Evolutionary conservation across 1,140 invertebrate species (phyloP).

Genomic region (Dryas iulia): DNA sequence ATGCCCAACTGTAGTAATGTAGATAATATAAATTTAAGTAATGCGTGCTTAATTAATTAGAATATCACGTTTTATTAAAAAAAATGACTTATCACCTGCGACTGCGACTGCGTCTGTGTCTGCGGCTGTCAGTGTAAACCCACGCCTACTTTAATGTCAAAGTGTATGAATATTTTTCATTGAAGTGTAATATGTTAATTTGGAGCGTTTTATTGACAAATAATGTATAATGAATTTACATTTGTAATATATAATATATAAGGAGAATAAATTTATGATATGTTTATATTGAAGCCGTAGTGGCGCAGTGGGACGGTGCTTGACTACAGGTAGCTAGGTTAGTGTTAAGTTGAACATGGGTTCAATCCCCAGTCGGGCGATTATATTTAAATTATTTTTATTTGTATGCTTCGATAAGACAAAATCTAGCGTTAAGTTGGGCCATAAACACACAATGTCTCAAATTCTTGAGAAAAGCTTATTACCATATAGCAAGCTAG

Average conservation of each 20-base stretch:
- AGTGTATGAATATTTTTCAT: slow-evolving; percentile 1
- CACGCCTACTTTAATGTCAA: slow-evolving; percentile 6
- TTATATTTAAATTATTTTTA: no score
- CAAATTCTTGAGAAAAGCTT: no score
- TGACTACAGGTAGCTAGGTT: no score
- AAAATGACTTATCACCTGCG: slow-evolving; percentile 18
- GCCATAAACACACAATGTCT: no score
- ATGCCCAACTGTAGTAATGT: background rate
- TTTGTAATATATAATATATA: background rate
- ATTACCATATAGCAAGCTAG: no score
- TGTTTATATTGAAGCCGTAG: no score
- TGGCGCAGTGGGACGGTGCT: no score
- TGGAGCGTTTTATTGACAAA: background rate
- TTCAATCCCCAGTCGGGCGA: no score
- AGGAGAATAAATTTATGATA: no score
- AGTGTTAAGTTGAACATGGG: no score
- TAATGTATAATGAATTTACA: background rate
- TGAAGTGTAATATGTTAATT: background rate
- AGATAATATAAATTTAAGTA: slow-evolving; percentile 17
- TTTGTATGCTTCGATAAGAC: no score
- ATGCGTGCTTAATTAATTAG: slow-evolving; percentile 25
- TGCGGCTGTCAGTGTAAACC: slow-evolving; percentile 7
- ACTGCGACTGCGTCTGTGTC: background rate
- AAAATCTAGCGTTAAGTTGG: no score
- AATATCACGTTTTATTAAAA: slow-evolving; percentile 16